Percentiles rank a stretch among this genome's conserved stretches.
phyloP scores from a whole-genome alignment of 64 coral and sea anemone species.

The Pocillopora verrucosa region DNA sequence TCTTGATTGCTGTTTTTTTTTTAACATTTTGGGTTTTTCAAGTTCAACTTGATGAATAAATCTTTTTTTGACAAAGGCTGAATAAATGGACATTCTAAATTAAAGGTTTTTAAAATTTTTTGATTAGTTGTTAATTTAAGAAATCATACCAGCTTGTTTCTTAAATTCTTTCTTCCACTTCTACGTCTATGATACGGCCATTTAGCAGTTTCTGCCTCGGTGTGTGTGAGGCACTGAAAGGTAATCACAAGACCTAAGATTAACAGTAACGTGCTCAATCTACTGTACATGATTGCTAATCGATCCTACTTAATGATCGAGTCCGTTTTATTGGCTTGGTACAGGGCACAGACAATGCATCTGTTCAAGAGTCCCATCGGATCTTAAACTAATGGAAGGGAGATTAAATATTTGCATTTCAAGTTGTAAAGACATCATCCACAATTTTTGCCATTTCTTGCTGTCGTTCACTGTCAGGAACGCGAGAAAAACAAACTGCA shows the following conservation, averaged over 20 bases:
- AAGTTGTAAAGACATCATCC: not conserved
- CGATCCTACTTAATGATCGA: not conserved
- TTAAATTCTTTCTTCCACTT: not conserved
- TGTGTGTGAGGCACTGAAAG: not conserved
- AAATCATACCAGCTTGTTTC: not conserved
- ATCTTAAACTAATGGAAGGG: not conserved
- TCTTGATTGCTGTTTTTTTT: too few species aligned
- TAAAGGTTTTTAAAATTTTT: too few species aligned
- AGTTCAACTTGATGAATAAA: too few species aligned
- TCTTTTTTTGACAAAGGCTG: too few species aligned
- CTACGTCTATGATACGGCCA: not conserved
- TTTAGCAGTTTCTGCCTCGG: not conserved
- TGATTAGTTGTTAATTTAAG: too few species aligned
- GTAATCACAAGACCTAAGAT: not conserved
- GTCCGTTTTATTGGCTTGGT: not conserved
- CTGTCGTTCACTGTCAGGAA: not conserved
- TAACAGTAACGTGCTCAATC: not conserved
- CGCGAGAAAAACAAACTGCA: not conserved
- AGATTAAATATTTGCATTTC: not conserved
- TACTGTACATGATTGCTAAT: not conserved
- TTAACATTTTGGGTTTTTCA: too few species aligned
- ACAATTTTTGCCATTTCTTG: not conserved
- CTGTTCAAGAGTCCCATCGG: not conserved
- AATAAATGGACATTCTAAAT: too few species aligned
- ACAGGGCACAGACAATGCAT: not conserved